Evolutionary conservation across 2,888 invertebrate genomes (phyloP).

Genomic region (Leptopterna dolabrata): DNA sequence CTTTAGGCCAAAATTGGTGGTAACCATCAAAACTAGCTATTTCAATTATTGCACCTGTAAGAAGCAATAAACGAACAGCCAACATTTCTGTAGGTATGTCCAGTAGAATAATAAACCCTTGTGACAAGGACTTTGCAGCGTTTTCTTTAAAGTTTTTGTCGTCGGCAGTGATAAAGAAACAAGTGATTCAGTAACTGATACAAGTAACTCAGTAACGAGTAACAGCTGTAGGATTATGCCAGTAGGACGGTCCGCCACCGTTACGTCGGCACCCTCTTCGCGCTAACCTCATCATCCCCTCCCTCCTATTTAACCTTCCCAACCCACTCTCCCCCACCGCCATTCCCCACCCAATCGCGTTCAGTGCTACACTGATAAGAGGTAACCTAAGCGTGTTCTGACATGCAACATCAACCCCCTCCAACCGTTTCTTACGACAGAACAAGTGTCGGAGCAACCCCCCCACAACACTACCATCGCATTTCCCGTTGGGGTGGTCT

Average conservation of each 20-base stretch:
- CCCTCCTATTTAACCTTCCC: not conserved
- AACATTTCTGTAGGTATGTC: too few species aligned
- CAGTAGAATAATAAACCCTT: too few species aligned
- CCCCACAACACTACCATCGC: not conserved
- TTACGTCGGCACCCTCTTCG: not conserved
- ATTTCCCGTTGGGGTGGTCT: not conserved
- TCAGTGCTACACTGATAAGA: not conserved
- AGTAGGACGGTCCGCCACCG: not conserved
- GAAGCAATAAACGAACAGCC: too few species aligned
- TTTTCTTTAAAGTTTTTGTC: too few species aligned
- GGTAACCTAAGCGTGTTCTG: slow-evolving; percentile 5
- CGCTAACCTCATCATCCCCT: not conserved
- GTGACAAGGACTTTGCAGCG: too few species aligned
- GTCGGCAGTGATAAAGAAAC: too few species aligned
- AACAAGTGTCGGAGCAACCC: slow-evolving; percentile 12
- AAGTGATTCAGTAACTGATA: too few species aligned
- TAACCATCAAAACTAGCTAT: too few species aligned
- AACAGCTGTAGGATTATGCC: not conserved
- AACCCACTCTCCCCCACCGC: not conserved
- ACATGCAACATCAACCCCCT: slow-evolving; percentile 38
- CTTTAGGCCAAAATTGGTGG: too few species aligned
- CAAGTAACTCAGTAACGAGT: too few species aligned
- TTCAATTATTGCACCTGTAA: too few species aligned
- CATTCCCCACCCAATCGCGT: not conserved
- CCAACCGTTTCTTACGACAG: slow-evolving; percentile 4